Conservation (phyloP, 2,797 vertebrate species). For the Myiotriccus ornatus region DNA sequence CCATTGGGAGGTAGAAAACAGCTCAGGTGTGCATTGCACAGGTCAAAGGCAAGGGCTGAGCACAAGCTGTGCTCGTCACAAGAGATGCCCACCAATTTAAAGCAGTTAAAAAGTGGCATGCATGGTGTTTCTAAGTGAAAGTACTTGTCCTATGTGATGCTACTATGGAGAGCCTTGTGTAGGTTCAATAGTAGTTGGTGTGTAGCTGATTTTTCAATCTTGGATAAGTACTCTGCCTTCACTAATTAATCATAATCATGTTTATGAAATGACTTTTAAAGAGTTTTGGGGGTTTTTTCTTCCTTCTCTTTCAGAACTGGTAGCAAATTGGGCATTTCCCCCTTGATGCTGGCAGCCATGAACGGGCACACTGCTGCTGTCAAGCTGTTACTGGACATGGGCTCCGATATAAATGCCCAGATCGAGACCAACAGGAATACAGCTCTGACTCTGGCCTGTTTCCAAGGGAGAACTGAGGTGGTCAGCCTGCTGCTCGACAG, state of each 20-base stretch:
- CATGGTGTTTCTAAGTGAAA: fast-evolving
- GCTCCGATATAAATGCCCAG: constrained; percentile 84
- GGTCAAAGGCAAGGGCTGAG: not conserved
- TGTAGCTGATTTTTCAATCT: not conserved
- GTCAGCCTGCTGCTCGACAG: constrained; percentile 82
- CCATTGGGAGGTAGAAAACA: not conserved
- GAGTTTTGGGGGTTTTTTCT: not conserved
- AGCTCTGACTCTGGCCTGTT: constrained; percentile 82
- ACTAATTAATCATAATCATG: not conserved
- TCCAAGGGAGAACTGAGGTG: constrained; percentile 83
- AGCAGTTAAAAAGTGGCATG: not conserved
- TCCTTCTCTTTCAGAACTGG: constrained; percentile 75
- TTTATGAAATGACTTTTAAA: not conserved
- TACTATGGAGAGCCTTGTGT: not conserved
- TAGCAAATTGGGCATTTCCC: constrained; percentile 85
- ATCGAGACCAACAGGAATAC: constrained; percentile 85
- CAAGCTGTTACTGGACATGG: constrained; percentile 83
- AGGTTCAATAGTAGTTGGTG: not conserved
- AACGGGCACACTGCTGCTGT: constrained; percentile 84
- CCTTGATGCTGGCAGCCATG: constrained; percentile 84
- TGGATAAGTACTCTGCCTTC: not conserved
- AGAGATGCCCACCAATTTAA: not conserved
- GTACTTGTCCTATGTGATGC: not conserved
- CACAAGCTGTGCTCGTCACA: fast-evolving
- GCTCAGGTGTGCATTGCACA: not conserved